A percentile compares a stretch with the other conserved stretches of the same genome.
These are phyloP conservation scores for Nomada flava DNA, from an alignment of 2,888 invertebrate genomes.

Conservation along the genomic window DNA sequence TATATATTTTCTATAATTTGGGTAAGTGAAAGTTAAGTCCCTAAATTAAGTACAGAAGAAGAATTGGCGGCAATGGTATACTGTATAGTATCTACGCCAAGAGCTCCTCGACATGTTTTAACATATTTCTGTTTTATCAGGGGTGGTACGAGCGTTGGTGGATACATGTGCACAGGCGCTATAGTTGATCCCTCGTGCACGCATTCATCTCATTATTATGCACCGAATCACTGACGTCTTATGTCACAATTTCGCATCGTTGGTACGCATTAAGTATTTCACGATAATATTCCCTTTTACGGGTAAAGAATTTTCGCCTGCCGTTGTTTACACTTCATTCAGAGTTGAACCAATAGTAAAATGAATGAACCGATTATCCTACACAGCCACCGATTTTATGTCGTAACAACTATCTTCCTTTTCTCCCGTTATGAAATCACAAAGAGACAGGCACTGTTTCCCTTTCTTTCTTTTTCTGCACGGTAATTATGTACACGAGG, in stretches of 20 bases:
- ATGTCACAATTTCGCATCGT: neutral
- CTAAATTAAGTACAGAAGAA: neutral
- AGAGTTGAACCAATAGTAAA: neutral
- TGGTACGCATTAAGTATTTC: neutral
- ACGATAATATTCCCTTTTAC: neutral
- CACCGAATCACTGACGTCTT: neutral
- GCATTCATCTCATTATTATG: neutral
- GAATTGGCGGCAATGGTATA: neutral
- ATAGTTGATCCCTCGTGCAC: neutral
- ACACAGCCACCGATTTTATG: neutral
- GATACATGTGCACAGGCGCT: neutral
- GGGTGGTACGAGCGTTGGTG: neutral
- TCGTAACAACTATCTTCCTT: conserved; percentile 19
- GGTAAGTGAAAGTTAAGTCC: conserved; percentile 28
- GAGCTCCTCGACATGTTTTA: neutral
- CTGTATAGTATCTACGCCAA: neutral
- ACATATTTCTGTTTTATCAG: conserved; percentile 7
- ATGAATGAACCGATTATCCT: neutral
- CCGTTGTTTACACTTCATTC: neutral
- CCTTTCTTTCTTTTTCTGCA: neutral
- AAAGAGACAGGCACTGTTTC: neutral
- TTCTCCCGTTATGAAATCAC: conserved; percentile 19
- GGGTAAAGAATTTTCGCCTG: neutral
- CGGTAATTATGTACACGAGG: conserved; percentile 4
- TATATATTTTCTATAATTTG: neutral